Evolutionary conservation across 2,113 vertebrate genomes (phyloP).

Genomic region (Xyliphius kryptos): DNA sequence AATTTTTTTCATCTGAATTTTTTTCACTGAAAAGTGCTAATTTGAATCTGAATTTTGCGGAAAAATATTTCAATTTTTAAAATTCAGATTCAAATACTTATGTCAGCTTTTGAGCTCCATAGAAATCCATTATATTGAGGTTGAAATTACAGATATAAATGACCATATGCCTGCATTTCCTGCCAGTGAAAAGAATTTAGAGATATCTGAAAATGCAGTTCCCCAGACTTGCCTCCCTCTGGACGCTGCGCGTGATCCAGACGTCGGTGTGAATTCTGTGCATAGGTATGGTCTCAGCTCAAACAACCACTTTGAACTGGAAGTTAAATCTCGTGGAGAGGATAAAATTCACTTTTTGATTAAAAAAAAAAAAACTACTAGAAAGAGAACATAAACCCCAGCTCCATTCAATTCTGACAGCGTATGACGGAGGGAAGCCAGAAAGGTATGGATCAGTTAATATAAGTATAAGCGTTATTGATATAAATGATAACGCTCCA

Average conservation of each 20-base stretch:
- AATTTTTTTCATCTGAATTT: too few species aligned
- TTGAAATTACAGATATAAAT: conserved; percentile 61
- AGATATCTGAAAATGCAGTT: conserved; percentile 49
- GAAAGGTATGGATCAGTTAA: conserved; percentile 50
- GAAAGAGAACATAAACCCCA: conserved; percentile 53
- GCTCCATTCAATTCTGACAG: conserved; percentile 51
- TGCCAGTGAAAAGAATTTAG: conserved; percentile 48
- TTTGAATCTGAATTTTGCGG: too few species aligned
- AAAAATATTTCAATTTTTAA: too few species aligned
- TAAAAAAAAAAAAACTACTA: conserved; percentile 48
- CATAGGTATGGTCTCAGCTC: conserved; percentile 42
- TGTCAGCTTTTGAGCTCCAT: too few species aligned
- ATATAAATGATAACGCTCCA: conserved; percentile 59
- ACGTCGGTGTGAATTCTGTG: conserved; percentile 43
- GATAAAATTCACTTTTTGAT: conserved; percentile 56
- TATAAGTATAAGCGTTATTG: conserved; percentile 52
- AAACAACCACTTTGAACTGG: conserved; percentile 50
- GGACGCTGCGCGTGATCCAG: conserved; percentile 50
- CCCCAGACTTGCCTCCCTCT: conserved; percentile 57
- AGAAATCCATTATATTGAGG: conserved; percentile 59
- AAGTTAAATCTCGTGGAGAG: conserved; percentile 48
- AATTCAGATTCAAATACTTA: too few species aligned
- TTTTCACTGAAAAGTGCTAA: too few species aligned
- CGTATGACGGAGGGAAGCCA: conserved; percentile 55
- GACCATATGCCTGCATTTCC: conserved; percentile 52